Conservation (phyloP, 2,888 invertebrate genomes). For the Eristalis arbustorum region DNA sequence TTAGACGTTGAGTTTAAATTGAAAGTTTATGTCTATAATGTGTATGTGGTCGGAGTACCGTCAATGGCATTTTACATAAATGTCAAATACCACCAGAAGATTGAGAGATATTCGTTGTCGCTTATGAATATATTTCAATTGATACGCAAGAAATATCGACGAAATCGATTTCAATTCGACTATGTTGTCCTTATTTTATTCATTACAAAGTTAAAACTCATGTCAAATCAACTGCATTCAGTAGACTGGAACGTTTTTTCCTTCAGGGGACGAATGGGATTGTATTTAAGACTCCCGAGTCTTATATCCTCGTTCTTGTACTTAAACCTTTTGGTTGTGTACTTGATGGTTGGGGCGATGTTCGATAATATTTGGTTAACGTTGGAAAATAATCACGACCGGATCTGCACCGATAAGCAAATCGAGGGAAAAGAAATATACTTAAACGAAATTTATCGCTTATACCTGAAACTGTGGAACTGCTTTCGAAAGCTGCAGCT, state of each 20-base stretch:
- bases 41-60: conserved; percentile 3
- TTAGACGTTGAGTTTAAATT: not conserved
- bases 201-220: not conserved
- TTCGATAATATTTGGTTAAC: conserved; percentile 18
- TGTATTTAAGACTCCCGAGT: not conserved
- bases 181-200: not conserved
- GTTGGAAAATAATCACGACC: not conserved
- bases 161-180: conserved; percentile 17
- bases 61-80: not conserved
- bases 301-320: conserved; percentile 5
- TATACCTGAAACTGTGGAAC: conserved; percentile 6
- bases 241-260: not conserved
- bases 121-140: not conserved
- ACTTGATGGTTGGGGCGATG: conserved; percentile 23
- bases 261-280: not conserved
- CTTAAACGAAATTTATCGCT: not conserved
- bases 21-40: not conserved
- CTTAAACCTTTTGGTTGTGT: not conserved
- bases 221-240: not conserved
- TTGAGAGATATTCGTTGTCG: not conserved
- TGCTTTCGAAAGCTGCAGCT: conserved; percentile 3
- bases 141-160: not conserved
- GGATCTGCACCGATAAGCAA: conserved; percentile 12
- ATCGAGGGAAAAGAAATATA: conserved; percentile 9
- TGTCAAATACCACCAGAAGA: not conserved